phyloP scores from a whole-genome alignment of 1,140 invertebrate genomes.

The Tetramorium simillimum region DNA sequence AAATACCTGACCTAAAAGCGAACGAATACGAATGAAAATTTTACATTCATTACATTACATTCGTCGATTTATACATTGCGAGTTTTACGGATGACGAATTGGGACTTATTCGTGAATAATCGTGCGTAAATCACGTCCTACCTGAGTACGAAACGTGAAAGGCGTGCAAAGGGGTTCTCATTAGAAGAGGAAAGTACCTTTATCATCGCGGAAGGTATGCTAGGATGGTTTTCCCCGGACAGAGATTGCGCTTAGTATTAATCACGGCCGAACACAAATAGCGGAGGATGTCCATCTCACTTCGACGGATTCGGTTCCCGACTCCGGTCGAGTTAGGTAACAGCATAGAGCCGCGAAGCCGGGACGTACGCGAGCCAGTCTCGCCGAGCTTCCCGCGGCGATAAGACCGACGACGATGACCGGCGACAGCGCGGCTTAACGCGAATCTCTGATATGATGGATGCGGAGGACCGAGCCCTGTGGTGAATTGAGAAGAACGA shows the following conservation, averaged over 20 bases:
- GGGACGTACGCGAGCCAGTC: conserved; percentile 59
- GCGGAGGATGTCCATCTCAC: neutral
- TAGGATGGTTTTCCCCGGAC: conserved; percentile 11
- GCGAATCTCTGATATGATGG: conserved; percentile 1
- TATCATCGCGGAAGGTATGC: neutral
- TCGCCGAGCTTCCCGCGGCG: conserved; percentile 29
- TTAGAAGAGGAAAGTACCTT: neutral
- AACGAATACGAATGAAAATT: neutral
- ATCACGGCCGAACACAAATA: neutral
- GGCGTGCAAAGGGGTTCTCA: neutral
- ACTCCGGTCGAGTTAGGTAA: conserved; percentile 65
- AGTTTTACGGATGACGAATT: neutral
- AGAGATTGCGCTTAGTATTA: neutral
- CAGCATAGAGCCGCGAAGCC: conserved; percentile 11
- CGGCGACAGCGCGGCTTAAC: neutral
- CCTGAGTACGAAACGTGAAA: neutral
- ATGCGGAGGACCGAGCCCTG: neutral
- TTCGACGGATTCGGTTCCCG: conserved; percentile 31
- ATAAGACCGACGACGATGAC: conserved; percentile 37
- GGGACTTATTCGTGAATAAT: neutral
- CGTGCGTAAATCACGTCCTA: neutral
- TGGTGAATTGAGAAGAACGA: neutral
- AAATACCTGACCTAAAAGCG: neutral
- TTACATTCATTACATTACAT: neutral
- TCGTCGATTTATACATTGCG: neutral